Conservation (phyloP, 2,888 invertebrate genomes). For the Drosophila vallismaia region DNA sequence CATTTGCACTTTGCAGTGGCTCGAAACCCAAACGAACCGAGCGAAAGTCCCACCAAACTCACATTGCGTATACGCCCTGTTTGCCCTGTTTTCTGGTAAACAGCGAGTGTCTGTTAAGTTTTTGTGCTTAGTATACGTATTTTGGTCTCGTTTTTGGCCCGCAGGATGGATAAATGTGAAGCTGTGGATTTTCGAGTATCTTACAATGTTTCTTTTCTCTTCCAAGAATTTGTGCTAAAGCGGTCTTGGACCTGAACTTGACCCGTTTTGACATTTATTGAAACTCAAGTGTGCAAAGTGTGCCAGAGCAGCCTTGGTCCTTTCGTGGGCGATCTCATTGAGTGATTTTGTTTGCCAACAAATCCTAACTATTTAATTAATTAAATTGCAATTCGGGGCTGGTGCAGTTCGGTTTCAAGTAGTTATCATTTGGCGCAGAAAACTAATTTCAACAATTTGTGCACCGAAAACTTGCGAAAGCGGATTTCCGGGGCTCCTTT, state of each 20-base stretch:
- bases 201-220: conserved; percentile 12
- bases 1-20: conserved; percentile 64
- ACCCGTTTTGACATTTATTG: conserved; percentile 39
- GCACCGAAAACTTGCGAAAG: conserved; percentile 67
- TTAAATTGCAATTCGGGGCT: conserved; percentile 65
- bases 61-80: conserved; percentile 36
- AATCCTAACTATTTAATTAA: conserved; percentile 70
- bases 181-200: conserved; percentile 15
- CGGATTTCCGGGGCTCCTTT: conserved; percentile 65
- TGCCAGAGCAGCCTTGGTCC: not conserved
- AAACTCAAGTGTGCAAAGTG: conserved; percentile 26
- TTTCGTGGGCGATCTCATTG: conserved; percentile 26
- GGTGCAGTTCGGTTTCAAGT: conserved; percentile 66
- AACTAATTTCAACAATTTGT: conserved; percentile 80
- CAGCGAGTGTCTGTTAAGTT: conserved; percentile 30
- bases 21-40: conserved; percentile 8
- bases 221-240: conserved; percentile 21
- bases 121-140: conserved; percentile 34
- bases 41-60: not conserved
- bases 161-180: conserved; percentile 6
- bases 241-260: conserved; percentile 27
- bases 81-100: conserved; percentile 6
- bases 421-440: conserved; percentile 71
- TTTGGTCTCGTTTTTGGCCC: conserved; percentile 2
- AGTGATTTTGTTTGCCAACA: conserved; percentile 32